Percentiles rank a stretch among this genome's conserved stretches.
Conservation (phyloP, 2,888 invertebrate genomes). For the Dynastes hyllus region DNA sequence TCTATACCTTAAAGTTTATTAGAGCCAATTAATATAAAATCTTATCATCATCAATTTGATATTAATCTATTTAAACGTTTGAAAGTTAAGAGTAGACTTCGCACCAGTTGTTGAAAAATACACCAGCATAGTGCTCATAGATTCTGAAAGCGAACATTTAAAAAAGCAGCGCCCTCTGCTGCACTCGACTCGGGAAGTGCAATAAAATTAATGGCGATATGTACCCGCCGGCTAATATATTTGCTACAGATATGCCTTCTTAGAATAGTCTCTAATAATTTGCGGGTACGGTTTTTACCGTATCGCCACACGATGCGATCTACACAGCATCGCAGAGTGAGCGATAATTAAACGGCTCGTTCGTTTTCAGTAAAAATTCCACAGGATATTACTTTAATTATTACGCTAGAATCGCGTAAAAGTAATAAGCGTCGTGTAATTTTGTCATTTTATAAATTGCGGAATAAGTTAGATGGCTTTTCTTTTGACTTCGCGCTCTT, state of each 20-base stretch:
- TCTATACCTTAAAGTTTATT: no score
- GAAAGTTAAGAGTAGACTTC: neutral
- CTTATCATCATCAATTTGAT: no score
- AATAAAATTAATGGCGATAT: constrained; percentile 53
- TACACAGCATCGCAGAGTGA: constrained; percentile 9
- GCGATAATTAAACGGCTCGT: constrained; percentile 38
- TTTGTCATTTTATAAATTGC: constrained; percentile 46
- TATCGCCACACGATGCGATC: constrained; percentile 47
- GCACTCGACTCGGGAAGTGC: constrained; percentile 24
- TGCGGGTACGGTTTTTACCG: constrained; percentile 51
- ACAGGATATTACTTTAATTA: constrained; percentile 49
- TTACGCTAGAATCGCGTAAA: constrained; percentile 35
- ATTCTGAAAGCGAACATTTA: constrained; percentile 18
- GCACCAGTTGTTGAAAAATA: constrained; percentile 20
- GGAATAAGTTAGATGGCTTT: neutral
- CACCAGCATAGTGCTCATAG: neutral
- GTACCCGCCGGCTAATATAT: constrained; percentile 52
- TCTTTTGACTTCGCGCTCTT: constrained; percentile 1
- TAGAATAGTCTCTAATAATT: constrained; percentile 53
- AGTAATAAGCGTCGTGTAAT: constrained; percentile 33
- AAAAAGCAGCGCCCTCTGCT: constrained; percentile 9
- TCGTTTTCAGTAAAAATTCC: constrained; percentile 33
- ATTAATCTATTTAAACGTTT: neutral
- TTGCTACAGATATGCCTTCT: constrained; percentile 54
- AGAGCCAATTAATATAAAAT: no score